Evolutionary conservation across 1,140 invertebrate species (phyloP).

Genomic region (Maniola jurtina): DNA sequence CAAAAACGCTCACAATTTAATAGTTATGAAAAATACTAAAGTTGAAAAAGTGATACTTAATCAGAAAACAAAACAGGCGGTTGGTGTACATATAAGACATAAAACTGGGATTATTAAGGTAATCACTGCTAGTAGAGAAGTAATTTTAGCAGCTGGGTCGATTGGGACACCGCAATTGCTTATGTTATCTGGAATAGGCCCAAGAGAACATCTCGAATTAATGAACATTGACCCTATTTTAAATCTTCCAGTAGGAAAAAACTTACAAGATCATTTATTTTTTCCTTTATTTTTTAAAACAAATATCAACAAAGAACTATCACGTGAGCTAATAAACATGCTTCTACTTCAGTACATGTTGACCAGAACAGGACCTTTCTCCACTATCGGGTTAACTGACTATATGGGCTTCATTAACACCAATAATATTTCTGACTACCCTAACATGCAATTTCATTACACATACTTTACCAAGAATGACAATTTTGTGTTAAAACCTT

Average conservation of each 20-base stretch:
- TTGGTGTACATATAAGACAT: conserved; percentile 58
- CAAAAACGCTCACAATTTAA: conserved; percentile 79
- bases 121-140: conserved; percentile 74
- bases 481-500: conserved; percentile 37
- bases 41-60: conserved; percentile 58
- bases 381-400: conserved; percentile 53
- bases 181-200: conserved; percentile 73
- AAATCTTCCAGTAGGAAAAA: conserved; percentile 85
- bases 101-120: conserved; percentile 40
- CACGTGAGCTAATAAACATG: conserved; percentile 38
- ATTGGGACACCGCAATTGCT: conserved; percentile 78
- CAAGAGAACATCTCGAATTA: conserved; percentile 58
- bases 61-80: conserved; percentile 41
- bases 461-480: conserved; percentile 49
- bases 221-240: conserved; percentile 73
- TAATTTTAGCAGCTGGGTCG: conserved; percentile 78
- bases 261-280: conserved; percentile 83
- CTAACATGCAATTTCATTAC: conserved; percentile 66
- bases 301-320: conserved; percentile 37
- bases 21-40: conserved; percentile 67
- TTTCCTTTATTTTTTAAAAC: conserved; percentile 56
- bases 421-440: conserved; percentile 38
- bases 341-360: conserved; percentile 57
- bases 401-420: conserved; percentile 60
- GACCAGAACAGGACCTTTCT: conserved; percentile 50